phyloP scores from a whole-genome alignment of 2,888 invertebrate genomes.

The Diplolepis rosae region DNA sequence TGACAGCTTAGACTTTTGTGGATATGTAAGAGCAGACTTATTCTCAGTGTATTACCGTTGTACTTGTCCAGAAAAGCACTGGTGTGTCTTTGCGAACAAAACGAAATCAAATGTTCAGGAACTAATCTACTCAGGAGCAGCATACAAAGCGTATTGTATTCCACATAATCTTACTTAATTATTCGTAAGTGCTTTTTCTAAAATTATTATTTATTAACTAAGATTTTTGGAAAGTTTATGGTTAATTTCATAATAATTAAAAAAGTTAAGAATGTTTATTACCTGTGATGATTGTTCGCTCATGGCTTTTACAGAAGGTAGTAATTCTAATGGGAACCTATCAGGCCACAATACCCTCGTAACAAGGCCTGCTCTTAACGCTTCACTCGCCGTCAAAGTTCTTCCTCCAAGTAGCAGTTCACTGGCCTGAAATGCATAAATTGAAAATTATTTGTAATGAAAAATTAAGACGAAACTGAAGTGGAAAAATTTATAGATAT shows the following conservation, averaged over 20 bases:
- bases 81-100: constrained; percentile 77
- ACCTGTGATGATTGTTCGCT: constrained; percentile 86
- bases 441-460: too few relatives aligned
- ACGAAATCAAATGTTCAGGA: constrained; percentile 74
- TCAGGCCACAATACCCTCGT: constrained; percentile 87
- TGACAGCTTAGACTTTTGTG: constrained; percentile 77
- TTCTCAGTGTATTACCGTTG: constrained; percentile 80
- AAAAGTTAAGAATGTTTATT: constrained; percentile 46
- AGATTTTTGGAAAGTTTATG: too few relatives aligned
- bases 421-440: constrained; percentile 77
- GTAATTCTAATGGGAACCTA: constrained; percentile 84
- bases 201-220: too few relatives aligned
- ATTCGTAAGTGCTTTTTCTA: background rate
- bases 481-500: too few relatives aligned
- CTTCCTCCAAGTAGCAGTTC: constrained; percentile 83
- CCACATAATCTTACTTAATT: constrained; percentile 43
- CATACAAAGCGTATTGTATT: constrained; percentile 77
- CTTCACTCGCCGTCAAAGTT: constrained; percentile 87
- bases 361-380: constrained; percentile 85
- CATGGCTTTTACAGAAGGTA: constrained; percentile 81
- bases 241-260: too few relatives aligned
- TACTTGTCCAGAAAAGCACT: constrained; percentile 77
- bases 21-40: constrained; percentile 77
- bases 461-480: too few relatives aligned
- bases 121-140: constrained; percentile 76